Evolutionary conservation across 2,113 vertebrate species (phyloP).

Genomic region (Pteronura brasiliensis): DNA sequence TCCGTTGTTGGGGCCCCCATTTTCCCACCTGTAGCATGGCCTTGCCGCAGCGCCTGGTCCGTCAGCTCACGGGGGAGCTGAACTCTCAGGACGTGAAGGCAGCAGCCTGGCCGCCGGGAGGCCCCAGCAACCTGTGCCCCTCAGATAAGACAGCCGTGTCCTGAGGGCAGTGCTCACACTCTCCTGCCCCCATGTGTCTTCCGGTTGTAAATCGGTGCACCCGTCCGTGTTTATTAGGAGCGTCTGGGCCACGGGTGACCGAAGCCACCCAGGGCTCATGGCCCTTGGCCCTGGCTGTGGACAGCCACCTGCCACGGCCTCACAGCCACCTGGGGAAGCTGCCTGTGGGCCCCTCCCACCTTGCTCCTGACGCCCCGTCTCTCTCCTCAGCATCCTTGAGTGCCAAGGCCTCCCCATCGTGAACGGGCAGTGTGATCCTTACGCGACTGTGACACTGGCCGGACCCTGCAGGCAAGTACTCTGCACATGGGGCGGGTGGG

Average conservation of each 20-base stretch:
- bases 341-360: not conserved
- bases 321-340: accelerated
- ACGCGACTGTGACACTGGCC: slow-evolving; percentile 93
- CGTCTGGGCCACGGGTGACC: not conserved
- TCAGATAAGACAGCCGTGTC: not conserved
- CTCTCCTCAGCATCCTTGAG: slow-evolving; percentile 90
- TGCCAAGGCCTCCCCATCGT: slow-evolving; percentile 98
- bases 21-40: not conserved
- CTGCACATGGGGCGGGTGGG: too few species aligned
- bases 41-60: not conserved
- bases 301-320: not conserved
- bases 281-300: not conserved
- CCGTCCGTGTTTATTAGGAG: not conserved
- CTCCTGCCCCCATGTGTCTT: not conserved
- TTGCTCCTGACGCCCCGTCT: not conserved
- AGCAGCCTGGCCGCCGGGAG: not conserved
- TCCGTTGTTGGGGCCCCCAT: not conserved
- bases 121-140: not conserved
- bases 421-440: slow-evolving; percentile 97
- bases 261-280: not conserved
- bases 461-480: slow-evolving; percentile 93
- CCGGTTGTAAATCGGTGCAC: too few species aligned
- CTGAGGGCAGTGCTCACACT: accelerated
- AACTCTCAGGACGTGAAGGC: not conserved
- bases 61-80: not conserved